phyloP scores from a whole-genome alignment of 2,888 invertebrate genomes.

The Parelbella ahira region DNA sequence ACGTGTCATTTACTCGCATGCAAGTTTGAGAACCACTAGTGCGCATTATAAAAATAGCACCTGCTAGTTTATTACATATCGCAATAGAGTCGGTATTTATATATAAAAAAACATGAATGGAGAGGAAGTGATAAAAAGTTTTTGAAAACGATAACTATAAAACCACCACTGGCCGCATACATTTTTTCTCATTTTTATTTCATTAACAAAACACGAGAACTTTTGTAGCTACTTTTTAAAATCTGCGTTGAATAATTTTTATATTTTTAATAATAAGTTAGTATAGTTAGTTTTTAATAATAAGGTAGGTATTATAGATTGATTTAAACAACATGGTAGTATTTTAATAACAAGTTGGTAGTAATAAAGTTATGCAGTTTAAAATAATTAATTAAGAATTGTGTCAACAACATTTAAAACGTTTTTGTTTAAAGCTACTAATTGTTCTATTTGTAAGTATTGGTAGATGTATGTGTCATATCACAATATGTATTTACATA shows the following conservation, averaged over 20 bases:
- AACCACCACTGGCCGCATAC: conserved; percentile 46
- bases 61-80: conserved; percentile 71
- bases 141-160: conserved; percentile 55
- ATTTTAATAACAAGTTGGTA: conserved; percentile 1
- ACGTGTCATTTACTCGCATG: neutral
- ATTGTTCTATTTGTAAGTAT: too few species aligned
- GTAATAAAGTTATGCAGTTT: too few species aligned
- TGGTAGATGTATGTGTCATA: too few species aligned
- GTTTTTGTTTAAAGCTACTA: too few species aligned
- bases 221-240: conserved; percentile 22
- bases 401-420: too few species aligned
- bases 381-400: too few species aligned
- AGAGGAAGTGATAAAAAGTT: conserved; percentile 71
- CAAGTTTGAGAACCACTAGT: conserved; percentile 31
- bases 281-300: too few species aligned
- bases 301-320: too few species aligned
- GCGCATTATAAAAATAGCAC: conserved; percentile 56
- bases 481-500: too few species aligned
- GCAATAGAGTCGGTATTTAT: conserved; percentile 50
- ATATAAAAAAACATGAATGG: conserved; percentile 46
- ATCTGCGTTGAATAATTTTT: conserved; percentile 30
- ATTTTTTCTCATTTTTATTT: conserved; percentile 51
- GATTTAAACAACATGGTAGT: too few species aligned
- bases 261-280: too few species aligned
- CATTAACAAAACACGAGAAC: conserved; percentile 54